phyloP scores from a whole-genome alignment of 2,113 vertebrate genomes.

The Platycercus adscitus region DNA sequence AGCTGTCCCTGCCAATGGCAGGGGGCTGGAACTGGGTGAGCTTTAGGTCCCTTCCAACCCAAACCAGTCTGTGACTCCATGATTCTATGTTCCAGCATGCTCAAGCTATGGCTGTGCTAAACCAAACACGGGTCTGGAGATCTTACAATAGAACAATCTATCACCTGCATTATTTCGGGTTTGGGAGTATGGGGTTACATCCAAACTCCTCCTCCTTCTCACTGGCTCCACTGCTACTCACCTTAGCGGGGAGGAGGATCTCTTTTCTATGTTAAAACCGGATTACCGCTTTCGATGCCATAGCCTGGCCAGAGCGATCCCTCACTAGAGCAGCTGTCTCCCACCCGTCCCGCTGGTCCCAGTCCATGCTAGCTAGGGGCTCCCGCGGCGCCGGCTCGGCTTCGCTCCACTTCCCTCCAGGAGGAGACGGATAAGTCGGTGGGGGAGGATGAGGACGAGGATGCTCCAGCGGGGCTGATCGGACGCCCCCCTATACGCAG shows the following conservation, averaged over 20 bases:
- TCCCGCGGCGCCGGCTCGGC: neutral
- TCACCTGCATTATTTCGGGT: neutral
- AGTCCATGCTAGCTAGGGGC: neutral
- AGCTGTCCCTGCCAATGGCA: neutral
- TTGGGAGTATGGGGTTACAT: neutral
- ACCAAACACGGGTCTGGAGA: neutral
- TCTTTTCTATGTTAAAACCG: neutral
- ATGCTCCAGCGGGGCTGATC: neutral
- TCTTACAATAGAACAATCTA: neutral
- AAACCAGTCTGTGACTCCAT: neutral
- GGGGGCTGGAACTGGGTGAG: neutral
- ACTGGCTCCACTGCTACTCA: neutral
- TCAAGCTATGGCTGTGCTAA: neutral
- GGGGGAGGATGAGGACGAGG: neutral
- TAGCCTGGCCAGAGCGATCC: fast-evolving
- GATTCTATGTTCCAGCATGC: neutral
- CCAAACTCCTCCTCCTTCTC: slow-evolving; percentile 27
- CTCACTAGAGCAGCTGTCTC: neutral
- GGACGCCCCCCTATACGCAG: neutral
- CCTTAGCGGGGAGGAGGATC: neutral
- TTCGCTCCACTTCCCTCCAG: neutral
- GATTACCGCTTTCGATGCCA: fast-evolving
- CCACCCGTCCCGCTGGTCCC: neutral
- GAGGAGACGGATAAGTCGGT: neutral
- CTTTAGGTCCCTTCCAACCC: neutral